These are phyloP conservation scores for Entomyzon cyanotis DNA, from an alignment of 2,113 vertebrate species.

Conservation along the genomic window DNA sequence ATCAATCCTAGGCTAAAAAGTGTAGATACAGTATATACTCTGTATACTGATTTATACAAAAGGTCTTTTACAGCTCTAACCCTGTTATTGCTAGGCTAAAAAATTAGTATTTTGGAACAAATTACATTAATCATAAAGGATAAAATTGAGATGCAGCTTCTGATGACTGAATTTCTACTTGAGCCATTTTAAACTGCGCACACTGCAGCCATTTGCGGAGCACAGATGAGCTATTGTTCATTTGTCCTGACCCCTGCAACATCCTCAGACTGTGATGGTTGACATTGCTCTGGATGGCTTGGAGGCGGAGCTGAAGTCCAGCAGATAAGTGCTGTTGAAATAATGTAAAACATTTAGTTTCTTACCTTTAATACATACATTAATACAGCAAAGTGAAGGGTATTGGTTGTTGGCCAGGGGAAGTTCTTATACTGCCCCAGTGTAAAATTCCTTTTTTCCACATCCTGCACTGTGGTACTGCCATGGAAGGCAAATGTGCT, in stretches of 20 bases:
- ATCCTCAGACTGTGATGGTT: conserved; percentile 92
- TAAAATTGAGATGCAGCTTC: conserved; percentile 99
- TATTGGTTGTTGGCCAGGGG: neutral
- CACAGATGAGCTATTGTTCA: conserved; percentile 80
- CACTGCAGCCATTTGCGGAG: conserved; percentile 97
- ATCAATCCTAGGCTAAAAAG: conserved; percentile 70
- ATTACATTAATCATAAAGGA: conserved; percentile 85
- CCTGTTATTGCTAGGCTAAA: conserved; percentile 82
- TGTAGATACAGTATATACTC: conserved; percentile 64
- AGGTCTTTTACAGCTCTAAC: conserved; percentile 69
- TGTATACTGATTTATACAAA: conserved; percentile 65
- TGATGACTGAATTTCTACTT: conserved; percentile 98
- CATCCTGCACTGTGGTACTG: neutral
- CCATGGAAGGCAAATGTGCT: neutral
- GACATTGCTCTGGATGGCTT: conserved; percentile 96
- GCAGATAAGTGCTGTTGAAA: conserved; percentile 90
- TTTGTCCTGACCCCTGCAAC: conserved; percentile 74
- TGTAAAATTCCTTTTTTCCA: neutral
- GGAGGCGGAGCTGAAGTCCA: conserved; percentile 93
- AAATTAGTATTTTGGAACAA: conserved; percentile 58
- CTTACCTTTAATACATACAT: neutral
- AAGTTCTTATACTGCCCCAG: neutral
- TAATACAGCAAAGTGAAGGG: neutral
- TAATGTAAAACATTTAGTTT: neutral
- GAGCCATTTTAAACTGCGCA: conserved; percentile 99